A percentile compares a stretch with the other conserved stretches of the same genome.
These are phyloP conservation scores for Heliangelus exortis DNA, from an alignment of 2,797 vertebrate species.

Conservation along the genomic window DNA sequence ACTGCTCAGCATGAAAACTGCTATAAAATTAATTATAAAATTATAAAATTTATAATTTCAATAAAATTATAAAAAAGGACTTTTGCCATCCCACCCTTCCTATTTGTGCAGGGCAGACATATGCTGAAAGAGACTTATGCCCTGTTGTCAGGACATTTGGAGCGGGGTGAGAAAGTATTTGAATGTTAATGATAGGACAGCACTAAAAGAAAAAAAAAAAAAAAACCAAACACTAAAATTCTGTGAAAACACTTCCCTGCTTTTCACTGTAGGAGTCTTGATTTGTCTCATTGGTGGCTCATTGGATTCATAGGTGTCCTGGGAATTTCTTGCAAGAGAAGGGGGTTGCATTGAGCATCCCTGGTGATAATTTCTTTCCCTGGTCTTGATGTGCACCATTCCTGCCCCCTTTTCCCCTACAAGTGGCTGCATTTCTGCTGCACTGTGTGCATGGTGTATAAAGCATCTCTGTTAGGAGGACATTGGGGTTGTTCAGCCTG, in stretches of 20 bases:
- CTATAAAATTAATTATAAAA: too few species aligned
- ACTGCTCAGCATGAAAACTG: neutral
- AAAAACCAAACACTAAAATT: too few species aligned
- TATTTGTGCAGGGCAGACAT: neutral
- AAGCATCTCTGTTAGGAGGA: neutral
- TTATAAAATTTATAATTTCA: too few species aligned
- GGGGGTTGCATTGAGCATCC: neutral
- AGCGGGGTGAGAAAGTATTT: neutral
- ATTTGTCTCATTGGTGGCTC: neutral
- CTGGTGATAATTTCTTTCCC: neutral
- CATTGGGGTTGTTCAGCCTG: too few species aligned
- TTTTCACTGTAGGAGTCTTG: neutral
- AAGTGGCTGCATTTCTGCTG: neutral
- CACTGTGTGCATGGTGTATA: neutral
- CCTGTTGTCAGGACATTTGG: neutral
- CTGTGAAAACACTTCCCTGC: neutral
- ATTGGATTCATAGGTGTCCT: neutral
- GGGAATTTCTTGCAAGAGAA: neutral
- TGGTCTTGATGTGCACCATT: fast-evolving
- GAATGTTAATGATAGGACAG: neutral
- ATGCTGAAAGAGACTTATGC: neutral
- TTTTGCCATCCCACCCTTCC: neutral
- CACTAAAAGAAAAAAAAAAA: neutral
- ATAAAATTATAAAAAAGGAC: too few species aligned
- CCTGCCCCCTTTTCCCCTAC: neutral